Base-by-base conservation (phyloP, 2,888 invertebrate genomes). In the Perithous albicinctus region DNA sequence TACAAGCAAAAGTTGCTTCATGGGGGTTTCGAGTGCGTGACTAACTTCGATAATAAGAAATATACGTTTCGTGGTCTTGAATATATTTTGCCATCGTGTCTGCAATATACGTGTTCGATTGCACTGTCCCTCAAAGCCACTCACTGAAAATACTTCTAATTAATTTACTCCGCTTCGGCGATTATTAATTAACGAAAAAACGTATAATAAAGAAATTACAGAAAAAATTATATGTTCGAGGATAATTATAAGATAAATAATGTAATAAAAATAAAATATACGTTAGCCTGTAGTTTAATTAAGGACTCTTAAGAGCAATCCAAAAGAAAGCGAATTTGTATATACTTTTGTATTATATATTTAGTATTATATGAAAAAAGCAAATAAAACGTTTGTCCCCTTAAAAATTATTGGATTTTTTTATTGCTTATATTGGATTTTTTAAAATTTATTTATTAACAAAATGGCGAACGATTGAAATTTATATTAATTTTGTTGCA, bases 11-110 rank as follows among this genome's bases (percentile, higher is more conserved):
- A 12, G n/a, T 48, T 5, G 20, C 20, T 20, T 4, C 61, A 61
- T 61, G 61, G 29, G 61, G 61, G 61, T 61, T 61, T 38, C 38
- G 35, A 18, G 38, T 61, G 18, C 61, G 61, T 61, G 61, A 61
- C 32, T 32, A 38, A 61, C 20, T 61, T 61, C 61, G 18, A 38
- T 61, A 38, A 61, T 61, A 61, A 38, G 35, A 35, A 59, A 59
- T 32, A 32, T 6, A n/a, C 15, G 1, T 23, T 23, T 54, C 8
- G 26, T 29, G 23, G n/a, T 1, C 26, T 26, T 26, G 29, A 54
- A 12, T 54, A 26, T 32, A n/a, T 2, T 1, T 12, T 2, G 23
- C n/a, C n/a, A n/a, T n/a, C n/a, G n/a, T n/a, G n/a, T n/a, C n/a
- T n/a, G n/a, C n/a, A n/a, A n/a, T n/a, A n/a, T 54, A 12, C 12